phyloP scores from a whole-genome alignment of 2,888 invertebrate genomes.

The Acleris literana region DNA sequence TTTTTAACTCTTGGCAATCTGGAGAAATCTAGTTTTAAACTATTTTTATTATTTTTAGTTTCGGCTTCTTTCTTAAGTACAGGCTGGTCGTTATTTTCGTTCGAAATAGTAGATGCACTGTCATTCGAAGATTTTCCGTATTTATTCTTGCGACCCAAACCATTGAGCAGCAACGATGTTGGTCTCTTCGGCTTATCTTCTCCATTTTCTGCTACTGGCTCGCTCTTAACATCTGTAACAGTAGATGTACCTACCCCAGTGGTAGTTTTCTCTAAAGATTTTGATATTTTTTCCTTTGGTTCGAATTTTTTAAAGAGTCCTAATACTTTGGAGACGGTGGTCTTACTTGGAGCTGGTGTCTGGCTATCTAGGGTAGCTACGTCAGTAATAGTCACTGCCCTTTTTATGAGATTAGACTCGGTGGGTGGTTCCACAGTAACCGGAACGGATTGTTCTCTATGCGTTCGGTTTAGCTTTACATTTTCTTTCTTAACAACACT shows the following conservation, averaged over 20 bases:
- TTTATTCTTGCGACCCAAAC: slow-evolving; percentile 79
- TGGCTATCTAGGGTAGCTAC: slow-evolving; percentile 77
- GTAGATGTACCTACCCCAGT: slow-evolving; percentile 47
- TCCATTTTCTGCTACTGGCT: slow-evolving; percentile 46
- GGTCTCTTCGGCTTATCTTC: slow-evolving; percentile 81
- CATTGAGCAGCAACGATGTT: slow-evolving; percentile 79
- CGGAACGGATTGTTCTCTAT: slow-evolving; percentile 87
- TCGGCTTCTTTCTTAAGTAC: slow-evolving; percentile 64
- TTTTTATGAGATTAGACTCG: slow-evolving; percentile 87
- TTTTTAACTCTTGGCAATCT: slow-evolving; percentile 84
- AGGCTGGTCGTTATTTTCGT: slow-evolving; percentile 56
- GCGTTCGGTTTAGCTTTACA: slow-evolving; percentile 81
- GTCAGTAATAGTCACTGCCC: slow-evolving; percentile 89
- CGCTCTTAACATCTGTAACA: slow-evolving; percentile 48
- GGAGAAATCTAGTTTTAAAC: slow-evolving; percentile 86
- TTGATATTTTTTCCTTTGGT: slow-evolving; percentile 77
- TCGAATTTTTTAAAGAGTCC: slow-evolving; percentile 90
- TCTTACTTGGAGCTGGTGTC: slow-evolving; percentile 79
- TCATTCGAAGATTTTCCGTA: slow-evolving; percentile 77
- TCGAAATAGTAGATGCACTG: slow-evolving; percentile 53
- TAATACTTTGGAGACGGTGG: slow-evolving; percentile 89
- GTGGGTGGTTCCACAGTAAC: slow-evolving; percentile 78
- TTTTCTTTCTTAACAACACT: slow-evolving; percentile 58
- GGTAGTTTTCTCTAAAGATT: slow-evolving; percentile 60
- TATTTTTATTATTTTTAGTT: slow-evolving; percentile 68